A percentile compares a stretch with the other conserved stretches of the same genome.
Conservation (phyloP, 1,140 invertebrate species). For the Aricia agestis region DNA sequence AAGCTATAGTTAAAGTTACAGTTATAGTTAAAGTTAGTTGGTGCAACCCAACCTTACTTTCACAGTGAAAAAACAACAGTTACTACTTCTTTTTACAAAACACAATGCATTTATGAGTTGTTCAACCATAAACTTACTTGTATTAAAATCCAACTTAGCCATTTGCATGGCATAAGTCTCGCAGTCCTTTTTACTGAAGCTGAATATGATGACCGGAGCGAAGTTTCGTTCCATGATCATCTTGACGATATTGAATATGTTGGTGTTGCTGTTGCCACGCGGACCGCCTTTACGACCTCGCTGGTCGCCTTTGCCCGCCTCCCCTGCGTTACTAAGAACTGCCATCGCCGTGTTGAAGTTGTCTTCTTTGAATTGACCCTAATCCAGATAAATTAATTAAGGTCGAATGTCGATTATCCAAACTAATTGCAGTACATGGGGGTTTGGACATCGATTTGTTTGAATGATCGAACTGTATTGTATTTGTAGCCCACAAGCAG, state of each 20-base stretch:
- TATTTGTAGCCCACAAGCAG: too few species aligned
- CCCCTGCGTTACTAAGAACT: slow-evolving; percentile 85
- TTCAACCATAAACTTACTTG: slow-evolving; percentile 72
- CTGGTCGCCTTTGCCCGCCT: slow-evolving; percentile 85
- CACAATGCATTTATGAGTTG: too few species aligned
- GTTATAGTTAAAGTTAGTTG: too few species aligned
- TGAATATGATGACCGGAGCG: slow-evolving; percentile 98
- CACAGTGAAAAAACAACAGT: too few species aligned
- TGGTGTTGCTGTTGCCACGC: slow-evolving; percentile 82
- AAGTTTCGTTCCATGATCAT: slow-evolving; percentile 99
- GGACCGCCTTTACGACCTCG: slow-evolving; percentile 84
- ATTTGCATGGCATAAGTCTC: slow-evolving; percentile 97
- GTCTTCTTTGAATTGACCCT: slow-evolving; percentile 96
- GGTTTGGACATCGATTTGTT: too few species aligned
- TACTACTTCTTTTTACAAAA: too few species aligned
- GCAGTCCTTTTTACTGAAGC: slow-evolving; percentile 99
- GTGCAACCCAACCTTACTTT: too few species aligned
- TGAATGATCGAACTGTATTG: too few species aligned
- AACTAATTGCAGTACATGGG: too few species aligned
- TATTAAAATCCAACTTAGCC: slow-evolving; percentile 98
- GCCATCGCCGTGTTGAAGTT: slow-evolving; percentile 98
- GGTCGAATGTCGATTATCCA: too few species aligned
- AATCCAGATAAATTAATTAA: slow-evolving; percentile 1
- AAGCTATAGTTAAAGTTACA: too few species aligned
- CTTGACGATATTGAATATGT: slow-evolving; percentile 98